Evolutionary conservation across 2,113 vertebrate species (phyloP).

Genomic region (Puma concolor): DNA sequence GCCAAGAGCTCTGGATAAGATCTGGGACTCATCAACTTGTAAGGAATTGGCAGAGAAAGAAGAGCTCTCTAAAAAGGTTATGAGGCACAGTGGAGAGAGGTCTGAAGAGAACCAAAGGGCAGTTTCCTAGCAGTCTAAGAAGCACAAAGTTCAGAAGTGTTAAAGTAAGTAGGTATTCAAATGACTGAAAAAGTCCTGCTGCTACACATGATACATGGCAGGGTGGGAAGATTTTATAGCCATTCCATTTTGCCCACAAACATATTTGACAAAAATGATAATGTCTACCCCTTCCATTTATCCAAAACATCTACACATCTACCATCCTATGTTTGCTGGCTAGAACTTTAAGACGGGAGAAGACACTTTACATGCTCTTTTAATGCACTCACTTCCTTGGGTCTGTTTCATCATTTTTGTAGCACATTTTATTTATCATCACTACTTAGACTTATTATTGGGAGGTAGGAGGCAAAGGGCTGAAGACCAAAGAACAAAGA

Average conservation of each 20-base stretch:
- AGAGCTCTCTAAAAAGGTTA: background rate
- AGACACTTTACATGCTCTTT: background rate
- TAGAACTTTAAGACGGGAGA: background rate
- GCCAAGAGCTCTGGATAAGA: background rate
- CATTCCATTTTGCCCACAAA: background rate
- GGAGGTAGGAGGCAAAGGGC: background rate
- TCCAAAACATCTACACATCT: background rate
- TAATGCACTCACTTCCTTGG: background rate
- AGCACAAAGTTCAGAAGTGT: background rate
- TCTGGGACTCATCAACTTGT: background rate
- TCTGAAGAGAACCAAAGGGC: background rate
- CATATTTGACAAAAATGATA: background rate
- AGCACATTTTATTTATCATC: background rate
- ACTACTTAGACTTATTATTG: background rate
- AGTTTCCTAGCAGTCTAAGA: background rate
- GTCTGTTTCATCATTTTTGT: background rate
- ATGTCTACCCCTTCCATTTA: no score
- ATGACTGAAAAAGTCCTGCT: background rate
- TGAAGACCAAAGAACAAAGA: background rate
- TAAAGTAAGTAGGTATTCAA: background rate
- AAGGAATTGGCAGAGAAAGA: background rate
- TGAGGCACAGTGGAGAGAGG: background rate
- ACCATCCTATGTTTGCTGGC: background rate
- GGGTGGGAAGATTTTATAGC: background rate
- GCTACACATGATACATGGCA: rapidly evolving